Percentiles rank a stretch among this genome's conserved stretches.
These are phyloP conservation scores for Lasioglossum albipes DNA, from an alignment of 1,140 invertebrate genomes.

Conservation along the genomic window DNA sequence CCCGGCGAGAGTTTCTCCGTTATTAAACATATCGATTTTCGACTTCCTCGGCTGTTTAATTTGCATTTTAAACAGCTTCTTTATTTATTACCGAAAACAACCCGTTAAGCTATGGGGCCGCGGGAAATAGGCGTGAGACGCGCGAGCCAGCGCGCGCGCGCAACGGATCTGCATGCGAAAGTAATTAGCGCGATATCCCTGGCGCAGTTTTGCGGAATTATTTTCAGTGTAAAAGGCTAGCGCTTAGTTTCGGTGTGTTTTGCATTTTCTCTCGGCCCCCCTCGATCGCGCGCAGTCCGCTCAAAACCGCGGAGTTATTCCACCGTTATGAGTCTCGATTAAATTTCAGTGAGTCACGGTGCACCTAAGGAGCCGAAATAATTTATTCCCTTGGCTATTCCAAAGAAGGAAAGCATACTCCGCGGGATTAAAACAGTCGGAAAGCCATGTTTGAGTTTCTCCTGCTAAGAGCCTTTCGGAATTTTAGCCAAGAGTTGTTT, in stretches of 20 bases:
- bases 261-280: background rate
- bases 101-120: conserved; percentile 5
- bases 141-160: background rate
- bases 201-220: conserved; percentile 11
- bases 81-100: conserved; percentile 36
- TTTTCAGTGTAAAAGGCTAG: background rate
- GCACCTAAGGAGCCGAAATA: no score
- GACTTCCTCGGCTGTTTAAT: conserved; percentile 21
- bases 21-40: conserved; percentile 41
- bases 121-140: background rate
- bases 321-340: background rate
- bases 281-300: background rate
- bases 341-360: background rate
- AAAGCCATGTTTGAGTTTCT: no score
- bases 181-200: conserved; percentile 18
- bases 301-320: background rate
- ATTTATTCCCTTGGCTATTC: no score
- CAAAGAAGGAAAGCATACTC: no score
- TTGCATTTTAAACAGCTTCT: conserved; percentile 41
- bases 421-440: no score
- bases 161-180: conserved; percentile 14
- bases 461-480: no score
- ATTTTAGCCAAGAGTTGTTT: no score
- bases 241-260: background rate
- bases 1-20: background rate